Conservation (phyloP, 2,888 invertebrate species). For the Pammene aurita region DNA sequence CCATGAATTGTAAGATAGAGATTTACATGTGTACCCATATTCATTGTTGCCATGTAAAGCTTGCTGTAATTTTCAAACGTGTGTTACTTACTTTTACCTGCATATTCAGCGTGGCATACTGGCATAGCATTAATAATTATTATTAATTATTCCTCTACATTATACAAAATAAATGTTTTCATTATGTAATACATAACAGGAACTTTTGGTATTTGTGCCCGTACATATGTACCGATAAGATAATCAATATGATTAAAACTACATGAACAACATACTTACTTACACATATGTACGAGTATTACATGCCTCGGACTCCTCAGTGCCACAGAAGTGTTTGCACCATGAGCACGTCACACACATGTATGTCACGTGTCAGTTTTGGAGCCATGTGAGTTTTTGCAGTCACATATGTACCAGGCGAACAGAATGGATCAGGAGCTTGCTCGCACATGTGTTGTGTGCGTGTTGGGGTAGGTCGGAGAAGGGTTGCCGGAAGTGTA, state of each 20-base stretch:
- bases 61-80: too few species aligned
- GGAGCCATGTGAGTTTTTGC: constrained; percentile 75
- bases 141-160: too few species aligned
- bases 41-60: background rate
- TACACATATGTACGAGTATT: constrained; percentile 9
- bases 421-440: constrained; percentile 58
- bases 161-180: too few species aligned
- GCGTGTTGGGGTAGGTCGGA: constrained; percentile 51
- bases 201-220: background rate
- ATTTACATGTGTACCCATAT: constrained; percentile 21
- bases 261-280: background rate
- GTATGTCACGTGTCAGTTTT: constrained; percentile 59
- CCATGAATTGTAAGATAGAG: constrained; percentile 52
- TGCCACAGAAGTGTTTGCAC: constrained; percentile 24
- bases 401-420: constrained; percentile 78
- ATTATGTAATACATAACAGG: background rate
- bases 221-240: background rate
- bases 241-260: too few species aligned
- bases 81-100: too few species aligned
- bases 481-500: constrained; percentile 41
- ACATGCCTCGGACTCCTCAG: constrained; percentile 25
- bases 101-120: too few species aligned
- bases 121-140: too few species aligned
- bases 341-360: constrained; percentile 46
- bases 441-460: constrained; percentile 56